A percentile compares a stretch with the other conserved stretches of the same genome.
These are phyloP conservation scores for Vulpes vulpes DNA, from an alignment of 2,113 vertebrate species.

Conservation along the genomic window DNA sequence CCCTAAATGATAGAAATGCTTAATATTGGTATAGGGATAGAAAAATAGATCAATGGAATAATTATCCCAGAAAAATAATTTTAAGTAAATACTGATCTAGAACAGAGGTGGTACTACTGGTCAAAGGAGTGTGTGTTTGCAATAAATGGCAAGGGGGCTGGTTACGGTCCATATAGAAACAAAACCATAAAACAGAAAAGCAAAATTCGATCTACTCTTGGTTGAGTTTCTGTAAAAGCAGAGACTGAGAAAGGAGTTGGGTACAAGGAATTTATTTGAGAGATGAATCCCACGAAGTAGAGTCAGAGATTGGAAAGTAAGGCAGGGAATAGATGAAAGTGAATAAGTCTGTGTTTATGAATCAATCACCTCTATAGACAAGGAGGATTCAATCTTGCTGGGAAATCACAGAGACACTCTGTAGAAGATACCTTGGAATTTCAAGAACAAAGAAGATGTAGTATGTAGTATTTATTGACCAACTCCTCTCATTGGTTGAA, in stretches of 20 bases:
- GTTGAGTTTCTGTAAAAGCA: background rate
- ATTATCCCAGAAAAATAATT: background rate
- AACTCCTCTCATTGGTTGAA: background rate
- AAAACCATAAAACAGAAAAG: slow-evolving; percentile 12
- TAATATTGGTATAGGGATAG: background rate
- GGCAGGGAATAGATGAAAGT: background rate
- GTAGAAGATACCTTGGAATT: background rate
- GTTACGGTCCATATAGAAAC: background rate
- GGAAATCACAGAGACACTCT: background rate
- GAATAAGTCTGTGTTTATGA: background rate
- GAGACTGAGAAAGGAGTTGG: background rate
- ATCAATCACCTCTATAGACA: background rate
- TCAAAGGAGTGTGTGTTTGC: background rate
- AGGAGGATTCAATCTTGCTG: background rate
- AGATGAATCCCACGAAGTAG: background rate
- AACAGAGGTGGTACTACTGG: background rate
- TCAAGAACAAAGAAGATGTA: background rate
- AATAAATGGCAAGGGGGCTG: background rate
- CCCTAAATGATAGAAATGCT: background rate
- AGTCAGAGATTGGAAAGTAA: background rate
- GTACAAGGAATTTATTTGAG: background rate
- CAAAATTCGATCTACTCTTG: background rate
- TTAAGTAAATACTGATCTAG: background rate
- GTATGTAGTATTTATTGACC: background rate
- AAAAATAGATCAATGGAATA: background rate